Evolutionary conservation across 2,888 invertebrate genomes (phyloP).

Genomic region (Drosophila picticornis): DNA sequence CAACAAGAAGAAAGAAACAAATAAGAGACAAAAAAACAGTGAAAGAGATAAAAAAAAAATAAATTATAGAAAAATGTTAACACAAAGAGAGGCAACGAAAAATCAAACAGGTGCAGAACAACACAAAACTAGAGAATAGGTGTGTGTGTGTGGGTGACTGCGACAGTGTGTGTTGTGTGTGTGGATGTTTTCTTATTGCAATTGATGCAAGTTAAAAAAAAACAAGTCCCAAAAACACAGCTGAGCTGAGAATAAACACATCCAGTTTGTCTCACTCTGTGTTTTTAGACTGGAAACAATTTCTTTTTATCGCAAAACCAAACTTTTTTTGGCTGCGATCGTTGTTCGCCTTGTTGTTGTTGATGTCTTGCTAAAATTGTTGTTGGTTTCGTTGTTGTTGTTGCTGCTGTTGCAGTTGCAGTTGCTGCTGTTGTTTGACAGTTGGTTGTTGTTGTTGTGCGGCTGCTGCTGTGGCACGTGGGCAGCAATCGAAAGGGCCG

Average conservation of each 20-base stretch:
- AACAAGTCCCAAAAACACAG: constrained; percentile 31
- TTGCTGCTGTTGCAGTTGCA: constrained; percentile 39
- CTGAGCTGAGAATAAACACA: constrained; percentile 18
- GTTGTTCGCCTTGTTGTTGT: constrained; percentile 37
- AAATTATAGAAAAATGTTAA: constrained; percentile 44
- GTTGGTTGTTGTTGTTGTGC: constrained; percentile 39
- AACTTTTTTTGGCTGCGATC: constrained; percentile 80
- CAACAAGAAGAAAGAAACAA: constrained; percentile 38
- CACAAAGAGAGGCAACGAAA: constrained; percentile 36
- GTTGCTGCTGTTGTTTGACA: constrained; percentile 25
- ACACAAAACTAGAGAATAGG: constrained; percentile 21
- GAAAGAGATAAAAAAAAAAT: constrained; percentile 22
- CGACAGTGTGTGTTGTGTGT: constrained; percentile 8
- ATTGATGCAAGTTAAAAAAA: constrained; percentile 36
- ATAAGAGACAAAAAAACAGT: constrained; percentile 31
- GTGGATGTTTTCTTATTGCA: constrained; percentile 31
- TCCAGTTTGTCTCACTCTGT: constrained; percentile 6
- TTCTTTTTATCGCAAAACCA: constrained; percentile 84
- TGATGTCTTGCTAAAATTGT: constrained; percentile 38
- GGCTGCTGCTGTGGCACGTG: constrained; percentile 48
- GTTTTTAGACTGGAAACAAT: constrained; percentile 76
- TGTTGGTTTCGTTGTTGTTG: constrained; percentile 37
- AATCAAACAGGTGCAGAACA: constrained; percentile 58
- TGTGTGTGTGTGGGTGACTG: constrained; percentile 6
- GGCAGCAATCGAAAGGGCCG: constrained; percentile 71